Evolutionary conservation across 2,888 invertebrate species (phyloP).

Genomic region (Leptinotarsa haldemani): DNA sequence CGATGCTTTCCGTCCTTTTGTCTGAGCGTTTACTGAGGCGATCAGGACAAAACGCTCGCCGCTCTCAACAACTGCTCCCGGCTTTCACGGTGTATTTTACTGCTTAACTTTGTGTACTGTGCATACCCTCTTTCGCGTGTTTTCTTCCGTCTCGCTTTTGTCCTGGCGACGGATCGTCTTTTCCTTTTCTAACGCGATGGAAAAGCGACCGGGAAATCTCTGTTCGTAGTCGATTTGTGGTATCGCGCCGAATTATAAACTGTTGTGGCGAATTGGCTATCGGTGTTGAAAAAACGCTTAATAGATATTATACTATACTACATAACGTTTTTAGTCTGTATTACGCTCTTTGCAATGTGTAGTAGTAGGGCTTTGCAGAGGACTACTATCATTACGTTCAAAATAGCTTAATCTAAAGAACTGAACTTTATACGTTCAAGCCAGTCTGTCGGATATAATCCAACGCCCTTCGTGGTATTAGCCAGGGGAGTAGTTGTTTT

Average conservation of each 20-base stretch:
- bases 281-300: neutral
- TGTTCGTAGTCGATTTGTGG: neutral
- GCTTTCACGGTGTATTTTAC: conserved; percentile 60
- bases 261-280: neutral
- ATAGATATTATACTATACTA: too few species aligned
- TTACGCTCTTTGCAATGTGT: too few species aligned
- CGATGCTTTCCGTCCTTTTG: conserved; percentile 59
- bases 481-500: too few species aligned
- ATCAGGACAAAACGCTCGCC: conserved; percentile 61
- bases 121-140: conserved; percentile 32
- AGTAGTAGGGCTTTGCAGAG: too few species aligned
- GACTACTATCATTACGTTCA: too few species aligned
- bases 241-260: neutral
- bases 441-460: too few species aligned
- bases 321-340: too few species aligned
- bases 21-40: conserved; percentile 60
- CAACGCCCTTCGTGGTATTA: too few species aligned
- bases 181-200: too few species aligned
- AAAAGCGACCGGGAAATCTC: too few species aligned
- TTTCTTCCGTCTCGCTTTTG: neutral
- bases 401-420: too few species aligned
- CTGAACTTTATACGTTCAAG: too few species aligned
- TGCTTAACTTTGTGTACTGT: conserved; percentile 55
- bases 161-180: neutral
- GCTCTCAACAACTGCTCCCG: conserved; percentile 59